Base-by-base conservation (phyloP, 2,888 invertebrate species). In the Pachliopta kotzebuea region DNA sequence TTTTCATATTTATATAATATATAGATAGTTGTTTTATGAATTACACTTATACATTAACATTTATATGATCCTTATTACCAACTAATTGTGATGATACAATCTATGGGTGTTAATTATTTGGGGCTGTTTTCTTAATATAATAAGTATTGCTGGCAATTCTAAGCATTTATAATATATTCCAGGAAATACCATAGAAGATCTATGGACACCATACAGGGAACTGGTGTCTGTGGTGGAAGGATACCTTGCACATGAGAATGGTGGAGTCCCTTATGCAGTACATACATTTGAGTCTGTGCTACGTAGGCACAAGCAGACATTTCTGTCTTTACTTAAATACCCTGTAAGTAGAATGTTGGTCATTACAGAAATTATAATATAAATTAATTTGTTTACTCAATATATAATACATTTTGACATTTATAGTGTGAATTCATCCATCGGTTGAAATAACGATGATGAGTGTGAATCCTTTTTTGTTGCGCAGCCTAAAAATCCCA, bases 181-280 rank as follows among this genome's bases (percentile, higher is more conserved):
- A 92, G 91, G 85, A 2, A 80, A 83, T 20, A 87, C 90, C 53
- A 92, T 93, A 14, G 96, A 96, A 77, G 96, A 97, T 83, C 92
- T 96, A 90, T 97, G 97, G 97, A 95, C 96, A 57, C 96, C 96
- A 0, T 96, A 94, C 85, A 96, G 96, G 77, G 95, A 96, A 76
- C 85, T 97, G 50, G 94, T 95, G 68, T 92, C 90, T 31, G 92
- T 95, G 57, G 94, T 96, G 52, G 95, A 95, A 75, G 93, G 93
- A 63, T 94, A 95, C 73, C 88, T 96, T 42, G 92, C 93, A 9
- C 92, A 93, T 60, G 93, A 94, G 37, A 90, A 88, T 57, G 90
- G 92, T 11, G 92, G 92, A 45, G 92, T 92, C 31, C 93, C 93
- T 6, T 94, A 94, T 76, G 93, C 94, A 23, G 91, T 91, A 1